Evolutionary conservation across 1,140 invertebrate species (phyloP), one percentile per base, ranked within the genome.

Genomic region (Octopus sinensis): DNA sequence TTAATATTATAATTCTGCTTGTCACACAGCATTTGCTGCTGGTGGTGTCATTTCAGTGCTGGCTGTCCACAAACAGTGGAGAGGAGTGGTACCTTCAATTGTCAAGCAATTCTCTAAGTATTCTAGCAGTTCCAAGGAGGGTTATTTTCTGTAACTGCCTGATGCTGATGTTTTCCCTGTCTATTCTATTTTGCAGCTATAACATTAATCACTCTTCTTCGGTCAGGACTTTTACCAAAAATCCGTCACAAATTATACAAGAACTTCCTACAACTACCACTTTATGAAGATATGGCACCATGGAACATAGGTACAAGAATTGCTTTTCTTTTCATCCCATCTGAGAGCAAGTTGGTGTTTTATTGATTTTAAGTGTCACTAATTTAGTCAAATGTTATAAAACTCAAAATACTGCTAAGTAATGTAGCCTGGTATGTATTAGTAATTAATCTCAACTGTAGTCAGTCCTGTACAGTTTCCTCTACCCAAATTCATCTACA

Each of bases 241-340:
- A 78, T 81, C 9, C 81, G 79, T 54, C 43, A 78, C 10, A 62
- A 54, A 43, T 81, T 81, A 17, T 83, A 83, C 78, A 51, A 53
- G 5, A 62, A 79, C 23, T 83, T 83, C 71, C 52, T 83, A n/a
- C n/a, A 79, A n/a, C 78, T 83, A 52, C 82, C 82, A 73, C 56
- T 83, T 6, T 83, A 81, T 81, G 82, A 83, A 75, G 82, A 83
- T 53, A 83, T 83, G 82, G 82, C 82, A 53, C 80, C 82, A 30
- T 83, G 82, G 82, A 83, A 83, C 77, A 83, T 83, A 43, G 82
- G 82, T 83, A 73, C 10, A 62, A 53, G 17, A 43, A 43, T 43
- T 3, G 3, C 30, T 43, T 43, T 43, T 43, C 30, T 43, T 43
- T 43, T 43, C 30, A 43, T 43, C 30, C 30, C 30, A 43, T 43